Evolutionary conservation across 2,888 invertebrate species (phyloP).

Genomic region (Elegia similella): DNA sequence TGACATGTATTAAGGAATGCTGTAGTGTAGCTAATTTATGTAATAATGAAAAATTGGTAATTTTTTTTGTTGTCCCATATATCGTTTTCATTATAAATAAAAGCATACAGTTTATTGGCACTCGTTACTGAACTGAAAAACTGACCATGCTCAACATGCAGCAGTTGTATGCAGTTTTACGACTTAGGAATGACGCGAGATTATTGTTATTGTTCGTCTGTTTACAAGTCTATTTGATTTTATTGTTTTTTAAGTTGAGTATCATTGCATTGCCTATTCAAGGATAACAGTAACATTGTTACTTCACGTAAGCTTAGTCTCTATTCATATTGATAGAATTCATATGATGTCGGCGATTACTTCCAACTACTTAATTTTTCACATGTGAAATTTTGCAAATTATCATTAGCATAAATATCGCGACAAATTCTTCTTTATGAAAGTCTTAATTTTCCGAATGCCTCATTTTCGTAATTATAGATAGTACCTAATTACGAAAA

Average conservation of each 20-base stretch:
- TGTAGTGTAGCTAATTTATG: not conserved
- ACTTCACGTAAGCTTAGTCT: not conserved
- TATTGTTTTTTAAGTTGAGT: not conserved
- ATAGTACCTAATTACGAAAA: too few species aligned
- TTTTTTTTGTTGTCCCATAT: not conserved
- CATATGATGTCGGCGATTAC: too few species aligned
- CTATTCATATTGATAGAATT: too few species aligned
- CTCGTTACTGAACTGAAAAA: constrained; percentile 25
- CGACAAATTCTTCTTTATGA: too few species aligned
- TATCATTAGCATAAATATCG: too few species aligned
- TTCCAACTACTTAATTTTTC: too few species aligned
- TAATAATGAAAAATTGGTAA: not conserved
- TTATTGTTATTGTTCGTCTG: constrained; percentile 34
- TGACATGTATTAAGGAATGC: not conserved
- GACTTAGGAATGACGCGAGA: constrained; percentile 37
- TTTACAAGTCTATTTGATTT: constrained; percentile 27
- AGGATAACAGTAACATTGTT: not conserved
- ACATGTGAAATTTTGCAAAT: too few species aligned
- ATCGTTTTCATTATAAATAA: not conserved
- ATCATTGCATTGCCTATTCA: not conserved
- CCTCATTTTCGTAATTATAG: too few species aligned
- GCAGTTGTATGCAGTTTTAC: constrained; percentile 44
- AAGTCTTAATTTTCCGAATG: too few species aligned
- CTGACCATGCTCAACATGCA: constrained; percentile 58
- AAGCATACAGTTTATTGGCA: constrained; percentile 9